Evolutionary conservation across 2,888 invertebrate genomes (phyloP).

Genomic region (Temnothorax unifasciatus): DNA sequence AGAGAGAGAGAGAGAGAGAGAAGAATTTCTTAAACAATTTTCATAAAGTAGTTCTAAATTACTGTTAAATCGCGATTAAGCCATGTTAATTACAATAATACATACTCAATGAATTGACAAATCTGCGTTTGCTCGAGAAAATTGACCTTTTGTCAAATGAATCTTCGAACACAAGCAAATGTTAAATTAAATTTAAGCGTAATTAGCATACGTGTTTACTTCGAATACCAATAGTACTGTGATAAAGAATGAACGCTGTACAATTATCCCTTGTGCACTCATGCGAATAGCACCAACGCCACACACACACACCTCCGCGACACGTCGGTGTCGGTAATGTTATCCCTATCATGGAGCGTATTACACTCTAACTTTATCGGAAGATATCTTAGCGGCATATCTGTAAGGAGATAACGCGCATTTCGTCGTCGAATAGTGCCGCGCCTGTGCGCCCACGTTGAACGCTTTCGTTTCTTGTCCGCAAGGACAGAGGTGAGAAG

Average conservation of each 20-base stretch:
- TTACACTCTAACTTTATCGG: conserved; percentile 77
- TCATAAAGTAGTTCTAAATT: neutral
- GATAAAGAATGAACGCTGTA: neutral
- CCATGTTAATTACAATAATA: neutral
- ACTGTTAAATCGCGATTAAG: neutral
- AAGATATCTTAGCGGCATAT: conserved; percentile 81
- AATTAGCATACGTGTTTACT: neutral
- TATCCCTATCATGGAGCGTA: conserved; percentile 56
- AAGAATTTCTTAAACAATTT: neutral
- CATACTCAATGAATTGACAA: neutral
- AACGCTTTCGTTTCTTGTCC: conserved; percentile 15
- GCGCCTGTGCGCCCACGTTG: conserved; percentile 72
- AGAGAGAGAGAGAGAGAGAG: no score
- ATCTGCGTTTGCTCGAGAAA: neutral
- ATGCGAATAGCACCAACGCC: neutral
- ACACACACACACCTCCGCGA: neutral
- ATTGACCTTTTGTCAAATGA: neutral
- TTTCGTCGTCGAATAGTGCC: conserved; percentile 76
- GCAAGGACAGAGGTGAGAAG: conserved; percentile 22
- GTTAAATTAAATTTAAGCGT: neutral
- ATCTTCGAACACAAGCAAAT: neutral
- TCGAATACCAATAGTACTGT: neutral
- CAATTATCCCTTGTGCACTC: neutral
- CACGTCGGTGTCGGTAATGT: conserved; percentile 35
- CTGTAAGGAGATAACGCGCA: conserved; percentile 80